Percentiles rank a stretch among this genome's conserved stretches.
Conservation (phyloP, 2,888 invertebrate species). For the Branchellion lobata region DNA sequence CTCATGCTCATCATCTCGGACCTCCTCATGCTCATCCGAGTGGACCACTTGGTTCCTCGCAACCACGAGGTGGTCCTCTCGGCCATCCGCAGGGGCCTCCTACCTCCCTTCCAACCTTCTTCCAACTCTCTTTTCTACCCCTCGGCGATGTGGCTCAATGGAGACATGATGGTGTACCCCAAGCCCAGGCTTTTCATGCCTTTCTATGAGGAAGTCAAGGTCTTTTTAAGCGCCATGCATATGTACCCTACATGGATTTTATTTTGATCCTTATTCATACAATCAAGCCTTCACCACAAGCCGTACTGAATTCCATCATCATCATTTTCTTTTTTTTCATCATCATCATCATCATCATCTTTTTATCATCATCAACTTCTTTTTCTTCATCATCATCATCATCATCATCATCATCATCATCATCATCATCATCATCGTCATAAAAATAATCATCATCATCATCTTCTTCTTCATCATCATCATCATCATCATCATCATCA, state of each 20-base stretch:
- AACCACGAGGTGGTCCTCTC: slow-evolving; percentile 66
- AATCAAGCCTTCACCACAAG: too few species aligned
- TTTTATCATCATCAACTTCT: too few species aligned
- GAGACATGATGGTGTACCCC: slow-evolving; percentile 65
- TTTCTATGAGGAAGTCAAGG: slow-evolving; percentile 90
- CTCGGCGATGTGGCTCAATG: slow-evolving; percentile 59
- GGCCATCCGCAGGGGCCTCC: slow-evolving; percentile 73
- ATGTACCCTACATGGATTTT: slow-evolving; percentile 7
- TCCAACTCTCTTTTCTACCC: slow-evolving; percentile 67
- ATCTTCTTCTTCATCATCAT: slow-evolving; percentile 26
- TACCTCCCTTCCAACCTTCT: slow-evolving; percentile 78
- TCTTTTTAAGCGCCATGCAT: slow-evolving; percentile 57
- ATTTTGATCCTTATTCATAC: slow-evolving; percentile 18
- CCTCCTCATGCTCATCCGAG: slow-evolving; percentile 78
- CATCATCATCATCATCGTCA: too few species aligned
- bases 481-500: slow-evolving; percentile 39
- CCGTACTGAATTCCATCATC: neutral
- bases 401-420: too few species aligned
- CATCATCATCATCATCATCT: slow-evolving; percentile 19
- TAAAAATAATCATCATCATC: slow-evolving; percentile 32
- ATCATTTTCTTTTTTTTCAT: neutral
- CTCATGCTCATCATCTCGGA: slow-evolving; percentile 80
- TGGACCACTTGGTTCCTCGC: slow-evolving; percentile 84
- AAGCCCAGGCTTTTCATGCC: slow-evolving; percentile 89
- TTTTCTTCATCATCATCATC: too few species aligned